A percentile compares a stretch with the other conserved stretches of the same genome.
Conservation (phyloP, 2,888 invertebrate species). For the Osmoderma eremita region DNA sequence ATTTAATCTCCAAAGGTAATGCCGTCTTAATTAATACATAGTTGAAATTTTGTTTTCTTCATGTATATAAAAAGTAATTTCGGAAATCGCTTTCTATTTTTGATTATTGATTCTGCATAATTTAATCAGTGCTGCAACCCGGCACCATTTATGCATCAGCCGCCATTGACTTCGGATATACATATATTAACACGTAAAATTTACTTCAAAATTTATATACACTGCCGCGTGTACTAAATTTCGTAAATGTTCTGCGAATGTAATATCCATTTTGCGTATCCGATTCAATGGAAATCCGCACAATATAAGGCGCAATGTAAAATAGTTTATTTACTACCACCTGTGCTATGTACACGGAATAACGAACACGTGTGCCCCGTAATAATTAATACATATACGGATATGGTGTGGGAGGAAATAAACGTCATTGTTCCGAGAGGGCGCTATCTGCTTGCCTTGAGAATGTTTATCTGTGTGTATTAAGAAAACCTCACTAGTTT, state of each 20-base stretch:
- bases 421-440: conserved; percentile 5
- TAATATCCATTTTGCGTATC: conserved; percentile 24
- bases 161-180: too few relatives aligned
- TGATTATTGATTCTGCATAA: too few relatives aligned
- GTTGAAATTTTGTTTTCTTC: too few relatives aligned
- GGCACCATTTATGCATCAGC: too few relatives aligned
- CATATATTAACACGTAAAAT: background rate
- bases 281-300: conserved; percentile 37
- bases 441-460: background rate
- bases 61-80: too few relatives aligned
- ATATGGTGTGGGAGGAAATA: conserved; percentile 27
- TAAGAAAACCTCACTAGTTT: conserved; percentile 9
- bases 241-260: conserved; percentile 17
- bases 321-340: conserved; percentile 50
- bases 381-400: conserved; percentile 55
- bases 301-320: conserved; percentile 23
- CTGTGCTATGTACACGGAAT: conserved; percentile 48
- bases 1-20: too few relatives aligned
- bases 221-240: conserved; percentile 8
- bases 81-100: too few relatives aligned
- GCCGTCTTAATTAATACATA: too few relatives aligned
- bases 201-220: conserved; percentile 3
- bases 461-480: conserved; percentile 11
- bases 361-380: conserved; percentile 50
- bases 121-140: too few relatives aligned